Evolutionary conservation across 2,113 vertebrate species (phyloP).

Genomic region (Grammomys dolichurus): DNA sequence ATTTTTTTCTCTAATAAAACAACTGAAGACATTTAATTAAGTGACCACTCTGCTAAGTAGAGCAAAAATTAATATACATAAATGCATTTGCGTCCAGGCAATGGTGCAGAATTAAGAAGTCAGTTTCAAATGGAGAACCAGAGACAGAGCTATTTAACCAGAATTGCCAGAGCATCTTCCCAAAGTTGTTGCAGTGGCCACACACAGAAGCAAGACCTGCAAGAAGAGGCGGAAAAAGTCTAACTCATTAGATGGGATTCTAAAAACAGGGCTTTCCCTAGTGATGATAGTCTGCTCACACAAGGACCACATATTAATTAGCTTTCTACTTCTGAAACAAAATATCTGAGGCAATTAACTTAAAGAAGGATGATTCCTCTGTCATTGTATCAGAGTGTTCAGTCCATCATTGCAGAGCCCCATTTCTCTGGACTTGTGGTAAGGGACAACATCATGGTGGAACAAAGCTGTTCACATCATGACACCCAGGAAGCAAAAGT

Average conservation of each 20-base stretch:
- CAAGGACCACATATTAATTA: background rate
- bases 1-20: conserved; percentile 87
- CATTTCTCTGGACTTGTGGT: background rate
- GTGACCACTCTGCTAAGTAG: conserved; percentile 90
- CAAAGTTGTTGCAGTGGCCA: conserved; percentile 67
- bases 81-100: conserved; percentile 88
- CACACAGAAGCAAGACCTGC: background rate
- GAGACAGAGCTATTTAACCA: conserved; percentile 84
- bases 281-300: background rate
- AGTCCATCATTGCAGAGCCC: too few relatives aligned
- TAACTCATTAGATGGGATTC: background rate
- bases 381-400: background rate
- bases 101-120: conserved; percentile 88
- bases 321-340: background rate
- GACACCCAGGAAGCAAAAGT: background rate
- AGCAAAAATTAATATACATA: conserved; percentile 90
- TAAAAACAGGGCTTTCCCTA: background rate
- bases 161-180: conserved; percentile 70
- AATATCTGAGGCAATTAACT: background rate
- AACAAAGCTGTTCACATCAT: background rate
- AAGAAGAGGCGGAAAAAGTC: background rate
- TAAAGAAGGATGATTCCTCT: background rate
- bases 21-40: conserved; percentile 91
- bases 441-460: background rate
- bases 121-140: conserved; percentile 79